Percentiles rank a stretch among this genome's conserved stretches.
phyloP scores from a whole-genome alignment of 2,113 vertebrate species.

The Peromyscus polionotus region DNA sequence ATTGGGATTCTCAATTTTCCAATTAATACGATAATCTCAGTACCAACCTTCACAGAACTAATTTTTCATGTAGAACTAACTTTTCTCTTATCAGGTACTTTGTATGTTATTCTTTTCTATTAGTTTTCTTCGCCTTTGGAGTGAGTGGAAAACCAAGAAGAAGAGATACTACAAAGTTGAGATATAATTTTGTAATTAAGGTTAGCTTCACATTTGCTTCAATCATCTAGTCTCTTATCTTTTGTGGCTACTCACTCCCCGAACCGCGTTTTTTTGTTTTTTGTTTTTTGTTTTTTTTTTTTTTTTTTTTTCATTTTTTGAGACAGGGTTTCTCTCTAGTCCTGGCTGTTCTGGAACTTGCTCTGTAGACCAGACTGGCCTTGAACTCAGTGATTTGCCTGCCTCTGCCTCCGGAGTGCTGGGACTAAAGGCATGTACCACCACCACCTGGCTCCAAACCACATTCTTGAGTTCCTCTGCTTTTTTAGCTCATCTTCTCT shows the following conservation, averaged over 20 bases:
- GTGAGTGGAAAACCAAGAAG: background rate
- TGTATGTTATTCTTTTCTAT: background rate
- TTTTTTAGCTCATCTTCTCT: background rate
- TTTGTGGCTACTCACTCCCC: background rate
- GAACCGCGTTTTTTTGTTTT: background rate
- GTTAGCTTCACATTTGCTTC: background rate
- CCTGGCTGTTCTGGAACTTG: background rate
- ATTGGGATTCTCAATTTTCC: background rate
- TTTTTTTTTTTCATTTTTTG: background rate
- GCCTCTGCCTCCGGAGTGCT: background rate
- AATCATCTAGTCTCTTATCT: background rate
- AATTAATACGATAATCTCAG: background rate
- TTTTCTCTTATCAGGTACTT: background rate
- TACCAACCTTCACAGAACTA: background rate
- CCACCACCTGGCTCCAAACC: background rate
- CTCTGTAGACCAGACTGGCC: background rate
- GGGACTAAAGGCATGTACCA: background rate
- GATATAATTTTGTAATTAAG: background rate
- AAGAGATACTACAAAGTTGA: background rate
- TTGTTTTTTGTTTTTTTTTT: background rate
- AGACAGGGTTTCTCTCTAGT: too few species aligned
- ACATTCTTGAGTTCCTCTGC: background rate
- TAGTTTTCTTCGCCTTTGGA: constrained; percentile 36
- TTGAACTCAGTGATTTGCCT: background rate
- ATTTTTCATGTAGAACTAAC: background rate